phyloP scores from a whole-genome alignment of 2,113 vertebrate genomes.

The Sebastes fasciatus region DNA sequence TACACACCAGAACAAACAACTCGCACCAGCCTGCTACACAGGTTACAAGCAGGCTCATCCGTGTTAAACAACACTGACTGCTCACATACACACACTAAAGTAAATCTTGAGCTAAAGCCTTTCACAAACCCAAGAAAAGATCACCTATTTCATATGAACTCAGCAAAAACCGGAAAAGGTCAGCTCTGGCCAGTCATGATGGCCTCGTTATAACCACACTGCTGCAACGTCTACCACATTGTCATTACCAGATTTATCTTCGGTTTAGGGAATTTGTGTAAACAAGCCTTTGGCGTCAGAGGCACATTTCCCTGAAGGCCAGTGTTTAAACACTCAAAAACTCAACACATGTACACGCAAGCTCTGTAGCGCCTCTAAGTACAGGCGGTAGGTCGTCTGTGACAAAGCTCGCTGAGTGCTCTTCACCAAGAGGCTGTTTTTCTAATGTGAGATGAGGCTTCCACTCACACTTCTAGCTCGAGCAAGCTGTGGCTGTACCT shows the following conservation, averaged over 20 bases:
- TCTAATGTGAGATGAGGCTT: conserved; percentile 16
- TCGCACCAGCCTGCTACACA: not conserved
- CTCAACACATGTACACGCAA: conserved; percentile 52
- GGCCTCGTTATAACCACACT: conserved; percentile 28
- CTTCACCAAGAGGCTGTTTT: conserved; percentile 1
- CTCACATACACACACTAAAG: not conserved
- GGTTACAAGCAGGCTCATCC: not conserved
- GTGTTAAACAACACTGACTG: not conserved
- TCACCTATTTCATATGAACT: conserved; percentile 54
- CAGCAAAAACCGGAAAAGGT: conserved; percentile 32
- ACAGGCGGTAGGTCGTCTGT: conserved; percentile 13
- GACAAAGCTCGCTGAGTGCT: conserved; percentile 8
- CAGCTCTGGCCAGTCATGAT: conserved; percentile 30
- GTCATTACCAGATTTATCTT: conserved; percentile 66
- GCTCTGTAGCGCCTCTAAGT: conserved; percentile 11
- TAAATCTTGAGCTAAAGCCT: conserved; percentile 16
- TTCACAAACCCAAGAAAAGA: conserved; percentile 41
- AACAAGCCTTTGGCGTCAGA: conserved; percentile 59
- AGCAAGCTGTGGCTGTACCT: conserved; percentile 13
- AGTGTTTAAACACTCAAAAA: conserved; percentile 33
- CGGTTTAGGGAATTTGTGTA: conserved; percentile 64
- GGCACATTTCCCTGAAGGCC: conserved; percentile 26
- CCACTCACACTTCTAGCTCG: conserved; percentile 10
- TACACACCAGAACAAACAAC: conserved; percentile 16
- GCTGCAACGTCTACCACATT: conserved; percentile 20